Percentiles rank a stretch among this genome's conserved stretches.
These are phyloP conservation scores for Decapterus maruadsi DNA, from an alignment of 2,797 vertebrate genomes.

Conservation along the genomic window DNA sequence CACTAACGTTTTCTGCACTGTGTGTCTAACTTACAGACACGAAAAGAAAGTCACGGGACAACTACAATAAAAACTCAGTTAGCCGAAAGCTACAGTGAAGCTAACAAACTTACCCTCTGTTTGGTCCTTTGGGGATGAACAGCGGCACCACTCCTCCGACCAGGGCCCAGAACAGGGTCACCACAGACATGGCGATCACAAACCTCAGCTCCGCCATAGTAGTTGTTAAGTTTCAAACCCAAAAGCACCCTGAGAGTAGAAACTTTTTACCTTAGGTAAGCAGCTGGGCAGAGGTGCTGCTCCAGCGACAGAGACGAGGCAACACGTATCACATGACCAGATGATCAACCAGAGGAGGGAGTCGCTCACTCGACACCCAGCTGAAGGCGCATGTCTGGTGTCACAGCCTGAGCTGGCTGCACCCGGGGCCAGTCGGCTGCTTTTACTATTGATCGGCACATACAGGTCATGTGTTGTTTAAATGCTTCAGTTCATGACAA, in stretches of 20 bases:
- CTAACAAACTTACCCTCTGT: constrained; percentile 92
- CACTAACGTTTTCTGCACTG: rapidly evolving
- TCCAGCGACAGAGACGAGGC: background rate
- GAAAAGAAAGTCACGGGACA: background rate
- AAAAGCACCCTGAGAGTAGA: background rate
- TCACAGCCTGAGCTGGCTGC: no score
- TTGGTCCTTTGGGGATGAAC: constrained; percentile 95
- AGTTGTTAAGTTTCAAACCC: background rate
- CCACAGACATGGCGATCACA: constrained; percentile 89
- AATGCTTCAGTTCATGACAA: background rate
- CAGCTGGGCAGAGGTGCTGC: no score
- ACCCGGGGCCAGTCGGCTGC: rapidly evolving
- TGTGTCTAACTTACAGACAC: no score
- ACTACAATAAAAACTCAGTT: background rate
- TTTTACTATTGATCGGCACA: background rate
- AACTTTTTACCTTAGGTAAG: constrained; percentile 41
- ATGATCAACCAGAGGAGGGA: constrained; percentile 5
- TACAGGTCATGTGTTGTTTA: background rate
- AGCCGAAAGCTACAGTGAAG: constrained; percentile 52
- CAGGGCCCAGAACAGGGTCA: constrained; percentile 94
- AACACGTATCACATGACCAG: constrained; percentile 69
- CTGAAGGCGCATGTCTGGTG: background rate
- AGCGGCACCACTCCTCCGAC: constrained; percentile 92
- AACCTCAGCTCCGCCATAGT: constrained; percentile 89
- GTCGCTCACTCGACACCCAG: background rate